Percentiles rank a stretch among this genome's conserved stretches.
These are phyloP conservation scores for Diadromus collaris DNA, from an alignment of 2,888 invertebrate species.

Conservation along the genomic window DNA sequence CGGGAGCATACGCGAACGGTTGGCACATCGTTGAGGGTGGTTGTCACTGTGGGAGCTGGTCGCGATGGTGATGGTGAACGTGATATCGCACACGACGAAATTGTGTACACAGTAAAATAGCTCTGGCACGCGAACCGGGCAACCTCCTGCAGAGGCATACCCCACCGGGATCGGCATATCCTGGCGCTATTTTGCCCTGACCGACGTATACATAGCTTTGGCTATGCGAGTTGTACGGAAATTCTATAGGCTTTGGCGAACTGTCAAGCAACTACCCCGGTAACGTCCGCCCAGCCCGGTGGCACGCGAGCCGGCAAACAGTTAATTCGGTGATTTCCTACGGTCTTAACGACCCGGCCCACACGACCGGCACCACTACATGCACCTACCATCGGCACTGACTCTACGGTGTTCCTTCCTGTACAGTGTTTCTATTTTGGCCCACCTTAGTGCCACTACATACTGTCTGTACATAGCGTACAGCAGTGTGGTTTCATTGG, in stretches of 20 bases:
- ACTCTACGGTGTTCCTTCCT: not conserved
- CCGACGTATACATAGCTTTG: conserved; percentile 40
- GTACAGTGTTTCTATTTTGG: not conserved
- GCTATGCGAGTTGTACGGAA: conserved; percentile 53
- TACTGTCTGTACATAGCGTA: not conserved
- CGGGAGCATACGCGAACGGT: conserved; percentile 38
- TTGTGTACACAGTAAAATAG: conserved; percentile 50
- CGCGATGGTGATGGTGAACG: conserved; percentile 20
- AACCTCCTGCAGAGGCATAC: conserved; percentile 31
- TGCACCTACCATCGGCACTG: not conserved
- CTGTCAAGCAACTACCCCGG: conserved; percentile 61
- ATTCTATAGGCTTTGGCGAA: conserved; percentile 58
- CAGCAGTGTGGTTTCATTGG: conserved; percentile 21
- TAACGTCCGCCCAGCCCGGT: conserved; percentile 27
- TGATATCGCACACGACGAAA: conserved; percentile 3
- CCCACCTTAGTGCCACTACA: not conserved
- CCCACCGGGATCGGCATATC: conserved; percentile 24
- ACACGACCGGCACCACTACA: conserved; percentile 31
- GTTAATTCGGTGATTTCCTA: conserved; percentile 72
- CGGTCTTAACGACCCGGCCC: conserved; percentile 65
- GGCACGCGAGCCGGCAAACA: conserved; percentile 67
- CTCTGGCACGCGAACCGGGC: conserved; percentile 50
- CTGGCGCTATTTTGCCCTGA: conserved; percentile 43
- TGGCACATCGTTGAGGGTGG: conserved; percentile 34
- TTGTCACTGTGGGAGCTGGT: conserved; percentile 29